Evolutionary conservation across 1,140 invertebrate species (phyloP).

Genomic region (Drosophila albomicans): DNA sequence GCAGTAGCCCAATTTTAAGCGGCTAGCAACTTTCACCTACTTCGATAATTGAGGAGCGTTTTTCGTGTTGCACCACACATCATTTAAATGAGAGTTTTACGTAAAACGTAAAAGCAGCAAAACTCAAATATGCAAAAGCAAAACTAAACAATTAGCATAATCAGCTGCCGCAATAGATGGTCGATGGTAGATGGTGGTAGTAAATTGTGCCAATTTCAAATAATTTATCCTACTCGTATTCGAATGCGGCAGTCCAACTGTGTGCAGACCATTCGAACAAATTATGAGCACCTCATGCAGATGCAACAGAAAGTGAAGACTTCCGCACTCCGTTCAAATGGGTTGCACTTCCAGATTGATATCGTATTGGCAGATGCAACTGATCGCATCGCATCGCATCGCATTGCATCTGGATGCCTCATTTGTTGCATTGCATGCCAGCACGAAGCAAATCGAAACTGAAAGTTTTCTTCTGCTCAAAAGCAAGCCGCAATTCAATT

Average conservation of each 20-base stretch:
- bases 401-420: constrained; percentile 14
- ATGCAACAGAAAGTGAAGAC: constrained; percentile 28
- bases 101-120: constrained; percentile 61
- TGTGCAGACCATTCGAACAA: constrained; percentile 20
- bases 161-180: constrained; percentile 61
- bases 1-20: constrained; percentile 4
- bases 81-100: constrained; percentile 56
- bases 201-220: constrained; percentile 74
- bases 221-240: constrained; percentile 44
- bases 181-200: constrained; percentile 17
- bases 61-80: constrained; percentile 32
- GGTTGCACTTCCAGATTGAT: constrained; percentile 29
- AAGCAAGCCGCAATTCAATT: constrained; percentile 13
- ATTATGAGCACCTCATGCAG: constrained; percentile 46
- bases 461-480: constrained; percentile 46
- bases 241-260: constrained; percentile 37
- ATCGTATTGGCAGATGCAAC: constrained; percentile 36
- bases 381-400: neutral
- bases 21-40: constrained; percentile 40
- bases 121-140: constrained; percentile 35
- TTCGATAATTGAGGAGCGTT: constrained; percentile 19
- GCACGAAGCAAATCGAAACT: constrained; percentile 32
- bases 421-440: constrained; percentile 28
- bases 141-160: constrained; percentile 71
- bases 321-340: constrained; percentile 33